These are phyloP conservation scores for Montifringilla adamsi DNA, from an alignment of 2,113 vertebrate genomes.

Conservation along the genomic window DNA sequence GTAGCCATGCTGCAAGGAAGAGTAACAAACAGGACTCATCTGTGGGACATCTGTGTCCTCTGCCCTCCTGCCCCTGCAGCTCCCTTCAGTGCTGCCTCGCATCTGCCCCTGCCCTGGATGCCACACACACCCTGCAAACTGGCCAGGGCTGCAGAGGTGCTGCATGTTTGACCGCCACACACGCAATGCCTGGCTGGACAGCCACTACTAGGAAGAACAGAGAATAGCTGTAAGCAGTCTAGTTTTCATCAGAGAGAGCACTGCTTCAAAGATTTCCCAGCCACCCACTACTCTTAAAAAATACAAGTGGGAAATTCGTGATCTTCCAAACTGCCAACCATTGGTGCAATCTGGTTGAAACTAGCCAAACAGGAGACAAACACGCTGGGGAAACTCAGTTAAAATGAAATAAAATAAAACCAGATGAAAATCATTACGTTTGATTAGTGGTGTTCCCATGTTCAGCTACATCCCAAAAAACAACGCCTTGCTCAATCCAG, in stretches of 20 bases:
- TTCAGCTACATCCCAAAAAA: background rate
- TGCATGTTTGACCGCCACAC: background rate
- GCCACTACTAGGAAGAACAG: background rate
- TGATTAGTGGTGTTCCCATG: background rate
- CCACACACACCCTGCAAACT: rapidly evolving
- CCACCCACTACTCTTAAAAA: background rate
- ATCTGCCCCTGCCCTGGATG: background rate
- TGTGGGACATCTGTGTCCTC: background rate
- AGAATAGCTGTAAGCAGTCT: background rate
- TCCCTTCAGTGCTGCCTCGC: background rate
- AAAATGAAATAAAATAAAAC: background rate
- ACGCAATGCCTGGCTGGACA: background rate
- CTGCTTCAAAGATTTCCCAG: background rate
- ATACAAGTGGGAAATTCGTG: background rate
- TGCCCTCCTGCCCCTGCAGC: background rate
- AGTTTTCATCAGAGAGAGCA: background rate
- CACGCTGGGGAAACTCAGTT: background rate
- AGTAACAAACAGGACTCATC: background rate
- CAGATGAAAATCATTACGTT: background rate
- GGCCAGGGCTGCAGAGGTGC: background rate
- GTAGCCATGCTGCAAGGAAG: background rate
- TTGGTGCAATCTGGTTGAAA: background rate
- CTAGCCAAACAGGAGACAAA: background rate
- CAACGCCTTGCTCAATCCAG: background rate
- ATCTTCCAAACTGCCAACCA: background rate